A percentile compares a stretch with the other conserved stretches of the same genome.
Evolutionary conservation across 2,888 invertebrate species (phyloP).

Genomic region (Epistrophella euchroma): DNA sequence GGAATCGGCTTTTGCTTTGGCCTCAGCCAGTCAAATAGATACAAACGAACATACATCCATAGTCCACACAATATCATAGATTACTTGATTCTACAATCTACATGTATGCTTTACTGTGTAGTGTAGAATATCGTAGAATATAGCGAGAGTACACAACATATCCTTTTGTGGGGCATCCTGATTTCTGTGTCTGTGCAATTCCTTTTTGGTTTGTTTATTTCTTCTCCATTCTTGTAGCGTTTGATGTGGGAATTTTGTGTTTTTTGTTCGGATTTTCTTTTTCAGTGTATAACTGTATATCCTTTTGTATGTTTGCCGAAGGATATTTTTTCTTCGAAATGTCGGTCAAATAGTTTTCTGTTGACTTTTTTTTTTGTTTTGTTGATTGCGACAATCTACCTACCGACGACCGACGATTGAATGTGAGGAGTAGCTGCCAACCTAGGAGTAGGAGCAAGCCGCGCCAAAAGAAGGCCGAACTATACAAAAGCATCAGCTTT

Average conservation of each 20-base stretch:
- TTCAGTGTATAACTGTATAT: neutral
- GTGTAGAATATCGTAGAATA: neutral
- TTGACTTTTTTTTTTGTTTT: constrained; percentile 38
- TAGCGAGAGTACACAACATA: constrained; percentile 7
- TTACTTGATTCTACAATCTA: neutral
- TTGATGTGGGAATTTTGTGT: constrained; percentile 39
- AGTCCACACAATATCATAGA: too few species aligned
- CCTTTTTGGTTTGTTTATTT: constrained; percentile 9
- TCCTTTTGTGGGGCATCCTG: constrained; percentile 65
- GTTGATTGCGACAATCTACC: constrained; percentile 13
- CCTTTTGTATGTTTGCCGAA: constrained; percentile 23
- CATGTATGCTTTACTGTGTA: neutral
- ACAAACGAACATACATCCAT: neutral
- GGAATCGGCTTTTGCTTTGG: neutral
- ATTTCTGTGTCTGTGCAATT: constrained; percentile 52
- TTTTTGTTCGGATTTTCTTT: constrained; percentile 16
- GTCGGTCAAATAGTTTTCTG: constrained; percentile 70
- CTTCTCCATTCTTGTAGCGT: neutral
- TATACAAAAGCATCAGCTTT: neutral
- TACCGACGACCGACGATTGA: neutral
- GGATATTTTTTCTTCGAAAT: constrained; percentile 56
- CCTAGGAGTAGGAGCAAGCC: too few species aligned
- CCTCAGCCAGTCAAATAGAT: neutral
- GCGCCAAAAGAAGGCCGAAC: too few species aligned
- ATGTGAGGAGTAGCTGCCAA: neutral